Evolutionary conservation across 2,797 vertebrate genomes (phyloP), one percentile per base, ranked within the genome.

Genomic region (Brotula barbata): DNA sequence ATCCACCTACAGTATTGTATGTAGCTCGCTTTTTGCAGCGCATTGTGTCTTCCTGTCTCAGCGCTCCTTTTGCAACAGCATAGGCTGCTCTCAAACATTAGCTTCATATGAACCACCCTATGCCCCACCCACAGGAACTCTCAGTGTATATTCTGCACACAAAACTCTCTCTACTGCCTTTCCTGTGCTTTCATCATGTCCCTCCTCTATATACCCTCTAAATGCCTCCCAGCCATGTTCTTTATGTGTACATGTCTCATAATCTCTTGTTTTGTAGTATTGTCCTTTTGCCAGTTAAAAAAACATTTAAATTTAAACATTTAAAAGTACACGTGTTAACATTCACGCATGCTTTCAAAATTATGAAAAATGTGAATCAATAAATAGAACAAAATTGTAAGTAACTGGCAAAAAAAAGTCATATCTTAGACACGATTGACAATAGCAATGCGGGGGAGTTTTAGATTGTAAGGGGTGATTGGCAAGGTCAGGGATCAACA

Each of bases 101-200:
- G 86, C 76, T 77, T 83, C 58, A 82, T 31, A 64, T 74, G 60
- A 87, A 23, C 39, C 46, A 37, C 39, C 19, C 16, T 36, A 21
- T 2, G 49, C 64, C 50, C 40, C 67, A n/a, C 72, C 77, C 50
- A 71, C 76, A 82, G 73, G 53, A 80, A 76, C 57, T 48, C 6
- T 17, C 13, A n/a, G 34, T 16, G 23, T 19, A 16, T 57, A 9
- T 47, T 42, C 37, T 45, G 23, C 37, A n/a, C 13, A 14, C 4
- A 28, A 28, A 47, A 43, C 2, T 0, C 13, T 44, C 25, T 17
- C 28, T 16, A 6, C 7, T 2, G 4, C 15, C 11, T 15, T 28
- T 31, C 21, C 19, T 25, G n/a, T 21, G 37, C n/a, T 58, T 44
- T 40, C 21, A 15, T 33, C 39, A 28, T 23, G 41, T 19, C 11